Evolutionary conservation across 2,888 invertebrate species (phyloP).

Genomic region (Syrista parreyssii): DNA sequence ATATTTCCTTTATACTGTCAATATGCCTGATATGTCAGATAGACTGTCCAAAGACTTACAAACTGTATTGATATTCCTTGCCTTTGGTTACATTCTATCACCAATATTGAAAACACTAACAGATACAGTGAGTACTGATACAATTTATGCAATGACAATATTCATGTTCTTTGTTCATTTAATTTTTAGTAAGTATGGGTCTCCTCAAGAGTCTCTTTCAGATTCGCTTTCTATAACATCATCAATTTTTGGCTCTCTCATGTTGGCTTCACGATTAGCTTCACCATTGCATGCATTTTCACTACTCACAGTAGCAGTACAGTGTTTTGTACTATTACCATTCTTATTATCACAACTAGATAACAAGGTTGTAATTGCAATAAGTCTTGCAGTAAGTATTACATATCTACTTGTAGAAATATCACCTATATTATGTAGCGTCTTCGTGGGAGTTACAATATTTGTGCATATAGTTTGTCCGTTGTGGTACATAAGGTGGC

Average conservation of each 20-base stretch:
- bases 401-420: slow-evolving; percentile 69
- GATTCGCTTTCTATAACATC: slow-evolving; percentile 93
- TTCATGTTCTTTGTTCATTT: slow-evolving; percentile 90
- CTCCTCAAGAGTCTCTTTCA: slow-evolving; percentile 88
- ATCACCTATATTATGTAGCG: slow-evolving; percentile 70
- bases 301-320: slow-evolving; percentile 87
- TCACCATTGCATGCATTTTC: slow-evolving; percentile 90
- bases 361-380: slow-evolving; percentile 69
- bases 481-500: slow-evolving; percentile 79
- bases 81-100: slow-evolving; percentile 89
- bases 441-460: slow-evolving; percentile 72
- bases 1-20: slow-evolving; percentile 71
- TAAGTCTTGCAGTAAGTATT: slow-evolving; percentile 69
- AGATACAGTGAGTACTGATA: slow-evolving; percentile 96
- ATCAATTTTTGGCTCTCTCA: slow-evolving; percentile 94
- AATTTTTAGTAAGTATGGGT: slow-evolving; percentile 92
- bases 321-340: slow-evolving; percentile 91
- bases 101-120: slow-evolving; percentile 95
- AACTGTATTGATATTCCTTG: slow-evolving; percentile 83
- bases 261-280: slow-evolving; percentile 90
- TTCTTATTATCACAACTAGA: slow-evolving; percentile 77
- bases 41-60: slow-evolving; percentile 73
- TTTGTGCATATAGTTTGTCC: slow-evolving; percentile 82
- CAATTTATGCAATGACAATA: slow-evolving; percentile 93
- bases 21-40: slow-evolving; percentile 37